phyloP scores from a whole-genome alignment of 2,113 vertebrate species.

The Sceloporus tristichus region DNA sequence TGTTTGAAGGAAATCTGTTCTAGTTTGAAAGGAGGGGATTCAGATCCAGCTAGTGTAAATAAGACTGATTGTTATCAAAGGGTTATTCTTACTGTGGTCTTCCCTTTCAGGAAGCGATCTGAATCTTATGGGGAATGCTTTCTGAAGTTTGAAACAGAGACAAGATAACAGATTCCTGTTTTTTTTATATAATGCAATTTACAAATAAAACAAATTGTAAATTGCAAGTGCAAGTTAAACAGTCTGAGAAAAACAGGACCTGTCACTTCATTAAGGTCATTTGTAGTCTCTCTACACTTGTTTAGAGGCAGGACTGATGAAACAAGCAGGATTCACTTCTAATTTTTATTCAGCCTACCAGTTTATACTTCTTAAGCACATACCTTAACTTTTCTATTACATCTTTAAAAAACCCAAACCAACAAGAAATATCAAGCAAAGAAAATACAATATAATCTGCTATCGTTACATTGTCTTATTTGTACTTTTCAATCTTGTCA shows the following conservation, averaged over 20 bases:
- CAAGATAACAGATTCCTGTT: not conserved
- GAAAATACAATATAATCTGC: too few relatives aligned
- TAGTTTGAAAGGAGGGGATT: not conserved
- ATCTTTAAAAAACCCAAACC: too few relatives aligned
- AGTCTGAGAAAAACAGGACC: not conserved
- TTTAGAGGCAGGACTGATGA: not conserved
- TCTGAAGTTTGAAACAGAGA: constrained; percentile 65
- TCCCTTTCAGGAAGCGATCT: constrained; percentile 72
- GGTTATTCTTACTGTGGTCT: constrained; percentile 30
- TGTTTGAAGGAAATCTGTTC: not conserved
- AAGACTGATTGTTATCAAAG: constrained; percentile 51
- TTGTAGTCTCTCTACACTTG: not conserved
- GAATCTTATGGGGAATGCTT: constrained; percentile 50
- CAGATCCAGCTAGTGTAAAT: not conserved
- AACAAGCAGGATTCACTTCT: not conserved
- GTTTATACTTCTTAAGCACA: too few relatives aligned
- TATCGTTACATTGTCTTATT: too few relatives aligned
- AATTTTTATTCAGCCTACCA: too few relatives aligned
- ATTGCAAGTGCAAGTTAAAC: not conserved
- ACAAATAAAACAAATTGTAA: too few relatives aligned
- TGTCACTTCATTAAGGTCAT: fast-evolving
- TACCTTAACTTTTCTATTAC: too few relatives aligned
- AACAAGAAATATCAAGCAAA: too few relatives aligned
- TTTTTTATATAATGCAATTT: not conserved
- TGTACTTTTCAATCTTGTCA: too few relatives aligned